Percentiles rank a stretch among this genome's conserved stretches.
Evolutionary conservation across 2,113 vertebrate species (phyloP).

Genomic region (Oreocharis arfaki): DNA sequence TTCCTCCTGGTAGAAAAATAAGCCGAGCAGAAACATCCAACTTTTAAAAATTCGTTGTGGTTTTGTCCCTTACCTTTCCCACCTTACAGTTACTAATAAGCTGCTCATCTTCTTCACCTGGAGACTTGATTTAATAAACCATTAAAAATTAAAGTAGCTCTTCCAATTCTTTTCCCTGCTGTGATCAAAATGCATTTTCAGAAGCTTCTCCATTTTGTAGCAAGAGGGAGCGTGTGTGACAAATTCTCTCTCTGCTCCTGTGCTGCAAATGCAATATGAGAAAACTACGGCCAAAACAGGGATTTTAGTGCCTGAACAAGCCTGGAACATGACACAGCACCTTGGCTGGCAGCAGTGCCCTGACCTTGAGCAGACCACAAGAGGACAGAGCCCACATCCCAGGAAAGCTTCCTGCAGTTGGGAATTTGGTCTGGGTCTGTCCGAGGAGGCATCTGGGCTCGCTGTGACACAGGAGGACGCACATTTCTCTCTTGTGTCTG

Average conservation of each 20-base stretch:
- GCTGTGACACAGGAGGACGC: background rate
- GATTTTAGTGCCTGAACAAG: background rate
- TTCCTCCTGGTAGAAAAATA: background rate
- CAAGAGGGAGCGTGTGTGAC: background rate
- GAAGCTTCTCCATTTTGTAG: background rate
- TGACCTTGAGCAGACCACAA: background rate
- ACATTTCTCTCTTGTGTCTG: background rate
- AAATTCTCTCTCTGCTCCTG: background rate
- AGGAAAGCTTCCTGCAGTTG: background rate
- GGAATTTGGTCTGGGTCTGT: background rate
- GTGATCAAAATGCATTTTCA: background rate
- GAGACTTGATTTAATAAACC: background rate
- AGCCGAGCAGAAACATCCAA: background rate
- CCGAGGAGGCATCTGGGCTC: background rate
- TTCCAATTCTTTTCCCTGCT: background rate
- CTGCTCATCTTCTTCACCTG: background rate
- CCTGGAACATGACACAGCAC: accelerated
- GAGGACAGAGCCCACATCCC: background rate
- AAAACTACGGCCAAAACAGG: background rate
- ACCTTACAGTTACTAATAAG: background rate
- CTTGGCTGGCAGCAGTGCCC: background rate
- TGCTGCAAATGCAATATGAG: background rate
- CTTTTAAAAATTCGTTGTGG: background rate
- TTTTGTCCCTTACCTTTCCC: background rate
- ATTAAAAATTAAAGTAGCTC: conserved; percentile 10